Conservation (phyloP, 2,888 invertebrate genomes). For the Aquatica leii region DNA sequence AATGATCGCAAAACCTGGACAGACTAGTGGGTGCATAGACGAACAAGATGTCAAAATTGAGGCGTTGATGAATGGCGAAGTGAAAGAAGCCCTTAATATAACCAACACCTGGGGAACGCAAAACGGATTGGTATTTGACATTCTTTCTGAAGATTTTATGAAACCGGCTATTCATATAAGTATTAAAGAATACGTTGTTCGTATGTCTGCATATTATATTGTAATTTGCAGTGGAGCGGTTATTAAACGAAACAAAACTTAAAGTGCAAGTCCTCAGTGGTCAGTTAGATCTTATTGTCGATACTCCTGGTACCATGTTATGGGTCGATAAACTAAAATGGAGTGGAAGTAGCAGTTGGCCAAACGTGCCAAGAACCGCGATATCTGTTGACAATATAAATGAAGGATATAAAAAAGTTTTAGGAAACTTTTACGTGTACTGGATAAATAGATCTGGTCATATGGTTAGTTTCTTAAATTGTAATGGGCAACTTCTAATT, state of each 20-base stretch:
- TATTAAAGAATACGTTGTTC: too few species aligned
- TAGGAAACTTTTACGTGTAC: constrained; percentile 74
- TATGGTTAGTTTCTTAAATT: constrained; percentile 72
- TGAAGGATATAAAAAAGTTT: constrained; percentile 77
- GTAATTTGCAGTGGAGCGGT: constrained; percentile 69
- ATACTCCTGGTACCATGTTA: constrained; percentile 71
- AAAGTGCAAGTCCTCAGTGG: constrained; percentile 77
- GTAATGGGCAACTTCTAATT: too few species aligned
- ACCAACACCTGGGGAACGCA: constrained; percentile 75
- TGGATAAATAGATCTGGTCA: constrained; percentile 82
- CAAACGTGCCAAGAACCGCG: constrained; percentile 63
- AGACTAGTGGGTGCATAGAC: constrained; percentile 21
- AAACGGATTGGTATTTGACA: constrained; percentile 67
- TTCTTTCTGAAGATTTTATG: constrained; percentile 78
- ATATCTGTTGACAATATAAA: constrained; percentile 69
- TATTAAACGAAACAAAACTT: constrained; percentile 72
- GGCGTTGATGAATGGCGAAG: constrained; percentile 74
- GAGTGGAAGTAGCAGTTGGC: constrained; percentile 68
- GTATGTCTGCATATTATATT: too few species aligned
- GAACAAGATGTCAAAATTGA: constrained; percentile 55
- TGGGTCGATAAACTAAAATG: constrained; percentile 80
- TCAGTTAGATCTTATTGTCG: constrained; percentile 85
- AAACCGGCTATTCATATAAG: constrained; percentile 72
- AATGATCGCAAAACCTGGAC: constrained; percentile 26
- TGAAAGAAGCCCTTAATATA: constrained; percentile 71